Evolutionary conservation across 2,888 invertebrate genomes (phyloP).

Genomic region (Alloplasta piceator): DNA sequence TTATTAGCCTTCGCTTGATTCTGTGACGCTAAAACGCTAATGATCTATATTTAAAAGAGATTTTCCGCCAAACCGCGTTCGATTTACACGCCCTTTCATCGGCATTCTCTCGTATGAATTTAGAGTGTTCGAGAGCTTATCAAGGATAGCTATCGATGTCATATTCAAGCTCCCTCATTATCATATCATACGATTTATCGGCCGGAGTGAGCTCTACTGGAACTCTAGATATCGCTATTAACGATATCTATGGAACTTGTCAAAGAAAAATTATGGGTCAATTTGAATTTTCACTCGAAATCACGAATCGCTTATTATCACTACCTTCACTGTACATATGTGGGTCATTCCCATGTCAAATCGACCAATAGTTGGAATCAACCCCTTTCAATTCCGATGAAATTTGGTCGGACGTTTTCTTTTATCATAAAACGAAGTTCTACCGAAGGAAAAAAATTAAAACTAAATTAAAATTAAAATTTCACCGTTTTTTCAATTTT

Average conservation of each 20-base stretch:
- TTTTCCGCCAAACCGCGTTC: background rate
- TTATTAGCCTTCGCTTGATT: constrained; percentile 1
- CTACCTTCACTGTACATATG: too few species aligned
- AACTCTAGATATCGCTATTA: background rate
- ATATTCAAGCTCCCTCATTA: background rate
- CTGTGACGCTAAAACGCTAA: constrained; percentile 1
- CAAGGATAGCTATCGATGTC: constrained; percentile 23
- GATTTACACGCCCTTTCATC: background rate
- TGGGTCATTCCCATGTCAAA: too few species aligned
- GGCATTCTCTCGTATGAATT: background rate
- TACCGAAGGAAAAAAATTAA: too few species aligned
- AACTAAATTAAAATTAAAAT: too few species aligned
- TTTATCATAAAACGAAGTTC: too few species aligned
- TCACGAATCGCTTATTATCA: too few species aligned
- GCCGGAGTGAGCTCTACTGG: background rate
- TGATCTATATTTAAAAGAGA: background rate
- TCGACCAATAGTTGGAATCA: too few species aligned
- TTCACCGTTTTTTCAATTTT: too few species aligned
- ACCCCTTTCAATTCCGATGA: too few species aligned
- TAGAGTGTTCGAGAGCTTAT: constrained; percentile 19
- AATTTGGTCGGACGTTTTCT: too few species aligned
- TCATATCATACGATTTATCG: constrained; percentile 22
- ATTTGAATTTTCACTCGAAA: too few species aligned
- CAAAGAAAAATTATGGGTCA: background rate
- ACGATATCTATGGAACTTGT: background rate